phyloP scores from a whole-genome alignment of 1,140 invertebrate species.

The Lepidurus arcticus region DNA sequence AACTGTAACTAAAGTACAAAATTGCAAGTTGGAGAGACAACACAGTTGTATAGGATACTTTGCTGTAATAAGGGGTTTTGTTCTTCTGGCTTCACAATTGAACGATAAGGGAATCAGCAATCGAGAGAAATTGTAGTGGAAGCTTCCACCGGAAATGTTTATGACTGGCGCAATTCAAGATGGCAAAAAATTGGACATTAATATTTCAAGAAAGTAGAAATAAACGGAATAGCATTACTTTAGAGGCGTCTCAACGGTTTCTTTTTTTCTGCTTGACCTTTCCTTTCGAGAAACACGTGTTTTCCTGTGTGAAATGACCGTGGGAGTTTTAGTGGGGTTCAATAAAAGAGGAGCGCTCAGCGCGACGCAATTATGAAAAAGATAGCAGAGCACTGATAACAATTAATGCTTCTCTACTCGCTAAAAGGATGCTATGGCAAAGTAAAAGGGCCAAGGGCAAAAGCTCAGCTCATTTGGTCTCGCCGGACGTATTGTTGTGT shows the following conservation, averaged over 20 bases:
- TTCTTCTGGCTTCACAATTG: background rate
- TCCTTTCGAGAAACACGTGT: background rate
- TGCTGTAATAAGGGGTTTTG: background rate
- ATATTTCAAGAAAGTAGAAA: no score
- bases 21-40: background rate
- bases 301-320: background rate
- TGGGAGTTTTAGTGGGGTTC: background rate
- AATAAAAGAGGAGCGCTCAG: background rate
- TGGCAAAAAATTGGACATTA: no score
- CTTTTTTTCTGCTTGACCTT: background rate
- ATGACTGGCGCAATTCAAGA: background rate
- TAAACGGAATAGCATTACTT: no score
- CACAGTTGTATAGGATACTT: background rate
- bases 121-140: background rate
- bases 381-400: background rate
- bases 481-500: background rate
- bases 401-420: constrained; percentile 6
- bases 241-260: background rate
- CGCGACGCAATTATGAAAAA: background rate
- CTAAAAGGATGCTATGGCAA: background rate
- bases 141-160: background rate
- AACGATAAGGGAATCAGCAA: background rate
- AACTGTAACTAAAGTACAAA: background rate
- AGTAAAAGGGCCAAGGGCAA: background rate
- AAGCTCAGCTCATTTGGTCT: background rate